Base-by-base conservation (phyloP, 2,888 invertebrate genomes). In the Rhagonycha lutea region DNA sequence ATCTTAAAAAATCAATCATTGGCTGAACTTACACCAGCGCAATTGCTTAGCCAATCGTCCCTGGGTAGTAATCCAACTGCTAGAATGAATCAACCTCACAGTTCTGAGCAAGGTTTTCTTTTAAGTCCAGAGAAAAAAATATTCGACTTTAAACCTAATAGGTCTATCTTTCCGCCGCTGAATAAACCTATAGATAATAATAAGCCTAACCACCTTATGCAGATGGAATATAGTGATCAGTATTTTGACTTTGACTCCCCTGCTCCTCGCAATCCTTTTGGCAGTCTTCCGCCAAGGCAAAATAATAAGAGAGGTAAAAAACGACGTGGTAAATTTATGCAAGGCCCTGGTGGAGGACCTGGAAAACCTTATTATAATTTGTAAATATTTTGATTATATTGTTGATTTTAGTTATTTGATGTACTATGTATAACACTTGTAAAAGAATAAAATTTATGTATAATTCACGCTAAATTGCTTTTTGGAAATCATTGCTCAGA, bases 1-100 rank as follows among this genome's bases (percentile, higher is more conserved):
- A 76, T 79, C 29, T 60, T 79, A 14, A 86, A 82, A 73, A 83
- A 81, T 71, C 85, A 87, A 14, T 88, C 88, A 0, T 79, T 88
- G 68, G 87, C 87, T 11, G 83, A 85, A 24, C 73, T 88, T 14
- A 88, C 88, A 4, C 86, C 88, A 0, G 88, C 88, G 11, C 87
- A 88, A 79, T 79, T 88, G 4, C 80, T 88, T 60, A 65, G 26
- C n/a, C 24, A 65, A 26, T 65, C 63, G 12, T 24, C 63, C 0
- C 26, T 65, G 12, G 32, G 69, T 18, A 10, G 26, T 23, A 24
- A 28, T 67, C 14, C 24, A 67, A n/a, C n/a, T 24, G 24, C 14
- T 24, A 24, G 24, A 14, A 67, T 28, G 24, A 14, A 14, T 14
- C 67, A 23, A 23, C 24, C 67, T 12, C 67, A 67, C 24, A 10